Evolutionary conservation across 2,888 invertebrate species (phyloP).

Genomic region (Sesia bembeciformis): DNA sequence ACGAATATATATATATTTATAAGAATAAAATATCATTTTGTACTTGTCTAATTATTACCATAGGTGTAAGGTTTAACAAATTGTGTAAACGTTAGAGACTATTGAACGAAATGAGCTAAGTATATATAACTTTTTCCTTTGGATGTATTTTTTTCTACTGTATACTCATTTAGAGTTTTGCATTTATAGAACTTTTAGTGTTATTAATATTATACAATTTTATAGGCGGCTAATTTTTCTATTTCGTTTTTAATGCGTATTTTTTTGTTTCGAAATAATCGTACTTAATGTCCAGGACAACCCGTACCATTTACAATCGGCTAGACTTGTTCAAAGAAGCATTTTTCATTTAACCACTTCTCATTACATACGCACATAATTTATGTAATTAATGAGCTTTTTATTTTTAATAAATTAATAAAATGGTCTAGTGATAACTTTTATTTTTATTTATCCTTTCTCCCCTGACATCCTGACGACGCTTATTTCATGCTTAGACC

Average conservation of each 20-base stretch:
- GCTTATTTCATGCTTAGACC: no score
- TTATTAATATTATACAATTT: slow-evolving; percentile 51
- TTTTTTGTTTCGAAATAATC: background rate
- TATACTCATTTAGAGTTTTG: slow-evolving; percentile 67
- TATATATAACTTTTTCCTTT: slow-evolving; percentile 46
- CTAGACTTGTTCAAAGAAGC: background rate
- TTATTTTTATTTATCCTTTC: background rate
- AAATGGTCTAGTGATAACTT: background rate
- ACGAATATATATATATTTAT: slow-evolving; percentile 63
- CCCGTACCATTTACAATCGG: background rate
- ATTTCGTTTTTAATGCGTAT: background rate
- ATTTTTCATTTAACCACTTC: background rate
- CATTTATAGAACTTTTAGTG: slow-evolving; percentile 72
- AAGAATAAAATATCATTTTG: slow-evolving; percentile 71
- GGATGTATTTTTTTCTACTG: slow-evolving; percentile 68
- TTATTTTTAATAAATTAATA: slow-evolving; percentile 33
- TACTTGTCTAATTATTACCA: slow-evolving; percentile 73
- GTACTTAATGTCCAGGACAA: background rate
- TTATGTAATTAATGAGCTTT: slow-evolving; percentile 67
- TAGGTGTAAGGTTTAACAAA: slow-evolving; percentile 67
- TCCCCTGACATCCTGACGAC: no score
- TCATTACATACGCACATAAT: slow-evolving; percentile 51
- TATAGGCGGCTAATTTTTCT: slow-evolving; percentile 31
- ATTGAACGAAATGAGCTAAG: slow-evolving; percentile 66
- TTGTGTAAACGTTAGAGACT: slow-evolving; percentile 61